phyloP scores from a whole-genome alignment of 1,140 invertebrate species.

The Lepidostoma basale region DNA sequence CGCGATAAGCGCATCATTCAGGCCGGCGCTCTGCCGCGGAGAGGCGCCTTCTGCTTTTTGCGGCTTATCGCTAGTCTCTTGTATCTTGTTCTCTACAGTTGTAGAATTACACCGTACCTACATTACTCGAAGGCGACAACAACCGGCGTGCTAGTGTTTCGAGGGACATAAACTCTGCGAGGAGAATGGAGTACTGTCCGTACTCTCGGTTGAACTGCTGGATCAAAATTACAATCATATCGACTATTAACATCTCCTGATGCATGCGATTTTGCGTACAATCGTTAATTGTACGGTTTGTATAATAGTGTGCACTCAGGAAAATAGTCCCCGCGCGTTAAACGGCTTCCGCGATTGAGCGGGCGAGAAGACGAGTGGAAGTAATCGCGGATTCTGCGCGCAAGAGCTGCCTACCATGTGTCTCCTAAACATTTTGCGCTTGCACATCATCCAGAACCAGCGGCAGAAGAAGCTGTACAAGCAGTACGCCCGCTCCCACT shows the following conservation, averaged over 20 bases:
- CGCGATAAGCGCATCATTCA: too few species aligned
- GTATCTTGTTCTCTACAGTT: too few species aligned
- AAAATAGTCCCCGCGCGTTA: constrained; percentile 5
- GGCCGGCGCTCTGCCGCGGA: too few species aligned
- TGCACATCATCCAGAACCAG: constrained; percentile 58
- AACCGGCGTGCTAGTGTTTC: too few species aligned
- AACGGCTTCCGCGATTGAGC: background rate
- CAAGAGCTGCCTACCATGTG: too few species aligned
- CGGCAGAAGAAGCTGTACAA: constrained; percentile 60
- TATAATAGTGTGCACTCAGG: constrained; percentile 3
- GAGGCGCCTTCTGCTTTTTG: too few species aligned
- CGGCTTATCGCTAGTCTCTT: too few species aligned
- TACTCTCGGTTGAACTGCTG: constrained; percentile 9
- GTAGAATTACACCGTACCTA: too few species aligned
- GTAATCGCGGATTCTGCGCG: background rate
- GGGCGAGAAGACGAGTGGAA: constrained; percentile 3
- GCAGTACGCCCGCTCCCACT: constrained; percentile 58
- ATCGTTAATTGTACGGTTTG: background rate
- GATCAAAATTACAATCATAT: constrained; percentile 24
- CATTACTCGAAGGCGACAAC: too few species aligned
- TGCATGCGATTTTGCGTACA: background rate
- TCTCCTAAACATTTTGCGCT: constrained; percentile 57
- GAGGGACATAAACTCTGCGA: too few species aligned
- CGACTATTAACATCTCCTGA: background rate
- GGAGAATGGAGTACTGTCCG: too few species aligned